phyloP scores from a whole-genome alignment of 2,888 invertebrate genomes.

The Conops quadrifasciatus region DNA sequence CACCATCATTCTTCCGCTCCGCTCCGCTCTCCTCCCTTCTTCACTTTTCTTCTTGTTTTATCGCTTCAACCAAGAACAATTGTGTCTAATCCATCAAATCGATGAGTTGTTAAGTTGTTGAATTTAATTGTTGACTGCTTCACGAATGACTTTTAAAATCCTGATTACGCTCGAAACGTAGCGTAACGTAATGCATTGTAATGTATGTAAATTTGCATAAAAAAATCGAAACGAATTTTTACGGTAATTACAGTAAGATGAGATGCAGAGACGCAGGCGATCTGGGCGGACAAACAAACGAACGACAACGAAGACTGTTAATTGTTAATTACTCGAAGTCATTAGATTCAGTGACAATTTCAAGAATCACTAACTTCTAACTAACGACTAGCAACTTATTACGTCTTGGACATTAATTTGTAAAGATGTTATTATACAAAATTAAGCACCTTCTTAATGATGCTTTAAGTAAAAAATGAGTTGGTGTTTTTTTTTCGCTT shows the following conservation, averaged over 20 bases:
- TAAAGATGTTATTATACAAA: no score
- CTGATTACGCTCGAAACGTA: no score
- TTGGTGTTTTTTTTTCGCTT: no score
- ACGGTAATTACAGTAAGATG: background rate
- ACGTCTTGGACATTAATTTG: no score
- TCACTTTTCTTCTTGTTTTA: no score
- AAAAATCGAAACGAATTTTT: background rate
- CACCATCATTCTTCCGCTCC: background rate
- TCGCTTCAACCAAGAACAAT: no score
- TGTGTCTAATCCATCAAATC: constrained; percentile 25
- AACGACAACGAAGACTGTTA: constrained; percentile 5
- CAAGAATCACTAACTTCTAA: no score
- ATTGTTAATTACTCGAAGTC: background rate
- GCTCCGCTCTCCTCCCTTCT: background rate
- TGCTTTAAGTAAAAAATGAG: no score
- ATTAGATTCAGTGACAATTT: background rate
- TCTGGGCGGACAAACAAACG: background rate
- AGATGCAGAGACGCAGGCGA: background rate
- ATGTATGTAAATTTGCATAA: background rate
- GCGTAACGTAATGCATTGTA: no score
- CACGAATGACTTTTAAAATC: background rate
- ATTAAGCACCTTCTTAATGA: no score
- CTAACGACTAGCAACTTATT: no score
- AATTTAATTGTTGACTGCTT: constrained; percentile 10
- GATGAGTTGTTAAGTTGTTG: constrained; percentile 22